Conservation (phyloP, 2,797 vertebrate species). For the Neomorphus geoffroyi region DNA sequence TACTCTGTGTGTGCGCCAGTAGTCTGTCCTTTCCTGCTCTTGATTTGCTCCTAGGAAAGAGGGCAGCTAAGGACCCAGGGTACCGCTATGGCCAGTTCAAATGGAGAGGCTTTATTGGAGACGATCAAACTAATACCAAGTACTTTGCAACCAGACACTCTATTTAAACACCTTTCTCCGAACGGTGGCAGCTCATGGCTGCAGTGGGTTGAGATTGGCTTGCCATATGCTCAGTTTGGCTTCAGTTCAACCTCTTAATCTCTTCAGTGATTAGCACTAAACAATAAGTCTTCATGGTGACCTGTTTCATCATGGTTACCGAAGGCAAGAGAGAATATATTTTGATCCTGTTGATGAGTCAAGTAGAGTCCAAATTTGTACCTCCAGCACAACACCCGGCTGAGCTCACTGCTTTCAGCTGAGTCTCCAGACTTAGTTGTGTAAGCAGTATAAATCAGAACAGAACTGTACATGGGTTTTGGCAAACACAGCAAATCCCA, state of each 20-base stretch:
- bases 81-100: neutral
- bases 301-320: neutral
- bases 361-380: neutral
- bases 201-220: neutral
- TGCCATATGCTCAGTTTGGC: neutral
- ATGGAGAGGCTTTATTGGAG: neutral
- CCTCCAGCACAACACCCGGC: accelerated
- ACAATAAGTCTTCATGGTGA: neutral
- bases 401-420: neutral
- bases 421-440: neutral
- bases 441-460: neutral
- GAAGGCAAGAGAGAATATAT: neutral
- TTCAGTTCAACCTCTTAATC: neutral
- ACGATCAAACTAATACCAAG: neutral
- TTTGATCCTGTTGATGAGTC: neutral
- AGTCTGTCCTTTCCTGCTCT: neutral
- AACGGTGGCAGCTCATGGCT: neutral
- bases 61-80: too few relatives aligned
- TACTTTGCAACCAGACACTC: neutral
- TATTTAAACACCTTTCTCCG: neutral
- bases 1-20: too few relatives aligned
- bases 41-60: neutral
- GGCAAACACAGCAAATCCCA: neutral
- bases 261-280: neutral
- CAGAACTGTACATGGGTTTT: accelerated